Base-by-base conservation (phyloP, 2,797 vertebrate genomes). In the Calcarius lapponicus region DNA sequence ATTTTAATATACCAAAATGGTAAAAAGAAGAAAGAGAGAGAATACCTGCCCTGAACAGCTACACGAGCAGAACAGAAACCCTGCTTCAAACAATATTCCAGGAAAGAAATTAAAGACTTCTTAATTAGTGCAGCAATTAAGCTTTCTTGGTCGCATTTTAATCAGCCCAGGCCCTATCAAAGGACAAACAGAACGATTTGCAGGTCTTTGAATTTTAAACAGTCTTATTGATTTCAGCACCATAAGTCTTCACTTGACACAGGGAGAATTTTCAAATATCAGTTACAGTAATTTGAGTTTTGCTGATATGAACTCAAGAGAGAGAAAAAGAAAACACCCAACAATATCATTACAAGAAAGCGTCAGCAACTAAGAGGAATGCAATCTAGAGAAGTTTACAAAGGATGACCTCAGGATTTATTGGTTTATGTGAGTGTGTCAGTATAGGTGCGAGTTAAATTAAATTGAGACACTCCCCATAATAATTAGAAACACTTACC, bases 141-240 rank as follows among this genome's bases (percentile, higher is more conserved):
- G 98, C 98, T 97, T 98, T 98, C 98, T 98, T 98, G 98, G 98
- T 98, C 95, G 98, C 98, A 98, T 98, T 98, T 98, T 98, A 98
- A 98, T 98, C 98, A 98, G 98, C 97, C 90, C 95, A 98, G 98
- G 97, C 98, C 98, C 98, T 98, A 98, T 98, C 98, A 99, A 99
- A 99, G 99, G 99, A 99, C 99, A 99, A 99, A 99, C 98, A 99
- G 98, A 99, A 97, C 97, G 97, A 98, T 98, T 99, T 99, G 99
- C 98, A 98, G 99, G 98, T 98, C 99, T 99, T 99, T 99, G 99
- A 99, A 99, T 99, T 99, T 99, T 99, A 99, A 99, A 98, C 98
- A 99, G 99, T 97, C 99, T 97, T 98, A 99, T 99, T 99, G 99
- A 99, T 99, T 99, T 99, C 97, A 98, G 98, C 98, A 99, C 98